These are phyloP conservation scores for Liodrosophila aerea DNA, from an alignment of 2,888 invertebrate genomes.

Conservation along the genomic window DNA sequence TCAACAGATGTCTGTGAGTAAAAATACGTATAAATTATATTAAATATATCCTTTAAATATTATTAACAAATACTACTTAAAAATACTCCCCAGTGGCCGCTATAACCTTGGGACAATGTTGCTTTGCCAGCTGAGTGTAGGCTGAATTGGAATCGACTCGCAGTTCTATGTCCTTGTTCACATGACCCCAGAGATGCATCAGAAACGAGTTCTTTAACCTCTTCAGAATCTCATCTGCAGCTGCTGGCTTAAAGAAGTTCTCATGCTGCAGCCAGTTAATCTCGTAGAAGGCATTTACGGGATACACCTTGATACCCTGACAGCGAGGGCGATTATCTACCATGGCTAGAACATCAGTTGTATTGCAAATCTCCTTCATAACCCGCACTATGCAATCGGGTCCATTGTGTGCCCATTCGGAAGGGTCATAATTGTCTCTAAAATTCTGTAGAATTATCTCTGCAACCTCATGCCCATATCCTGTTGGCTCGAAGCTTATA, in stretches of 20 bases:
- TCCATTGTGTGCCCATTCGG: slow-evolving; percentile 14
- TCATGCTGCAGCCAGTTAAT: not conserved
- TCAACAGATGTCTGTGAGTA: too few relatives aligned
- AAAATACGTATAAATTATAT: too few relatives aligned
- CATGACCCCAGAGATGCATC: slow-evolving; percentile 3
- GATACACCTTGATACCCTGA: slow-evolving; percentile 5
- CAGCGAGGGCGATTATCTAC: not conserved
- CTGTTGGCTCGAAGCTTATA: slow-evolving; percentile 84
- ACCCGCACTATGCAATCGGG: not conserved
- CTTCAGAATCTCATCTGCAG: not conserved
- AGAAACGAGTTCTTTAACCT: slow-evolving; percentile 1
- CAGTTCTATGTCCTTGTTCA: not conserved
- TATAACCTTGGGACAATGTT: slow-evolving; percentile 8
- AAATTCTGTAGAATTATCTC: slow-evolving; percentile 2
- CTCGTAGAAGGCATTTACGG: slow-evolving; percentile 11
- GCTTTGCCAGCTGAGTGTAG: slow-evolving; percentile 5
- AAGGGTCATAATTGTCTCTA: not conserved
- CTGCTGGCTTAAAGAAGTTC: slow-evolving; percentile 1
- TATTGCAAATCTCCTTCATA: slow-evolving; percentile 5
- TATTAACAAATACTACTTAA: too few relatives aligned
- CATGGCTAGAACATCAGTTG: not conserved
- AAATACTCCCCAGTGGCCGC: slow-evolving; percentile 1
- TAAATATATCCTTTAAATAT: too few relatives aligned
- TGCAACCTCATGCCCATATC: slow-evolving; percentile 82
- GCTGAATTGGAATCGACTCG: not conserved